Evolutionary conservation across 2,888 invertebrate genomes (phyloP).

Genomic region (Agrilus mali): DNA sequence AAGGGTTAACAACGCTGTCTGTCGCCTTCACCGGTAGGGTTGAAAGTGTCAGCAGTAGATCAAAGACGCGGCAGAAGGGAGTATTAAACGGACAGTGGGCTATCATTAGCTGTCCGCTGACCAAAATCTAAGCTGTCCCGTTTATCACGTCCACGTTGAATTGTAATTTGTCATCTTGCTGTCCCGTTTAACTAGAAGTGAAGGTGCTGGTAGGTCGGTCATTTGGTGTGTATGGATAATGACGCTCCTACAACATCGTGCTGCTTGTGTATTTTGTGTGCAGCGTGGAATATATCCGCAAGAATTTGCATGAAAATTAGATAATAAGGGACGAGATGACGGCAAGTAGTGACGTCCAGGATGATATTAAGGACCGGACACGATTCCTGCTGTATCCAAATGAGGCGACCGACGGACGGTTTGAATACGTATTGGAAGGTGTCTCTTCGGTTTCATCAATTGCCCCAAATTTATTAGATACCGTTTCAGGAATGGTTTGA

Average conservation of each 20-base stretch:
- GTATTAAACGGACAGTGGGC: constrained; percentile 24
- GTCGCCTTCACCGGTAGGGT: no score
- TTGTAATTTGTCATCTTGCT: constrained; percentile 31
- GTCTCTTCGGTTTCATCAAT: no score
- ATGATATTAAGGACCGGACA: no score
- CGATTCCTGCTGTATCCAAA: no score
- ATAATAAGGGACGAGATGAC: no score
- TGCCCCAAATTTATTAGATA: constrained; percentile 5
- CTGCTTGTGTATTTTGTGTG: no score
- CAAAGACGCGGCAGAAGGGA: no score
- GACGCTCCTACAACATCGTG: neutral
- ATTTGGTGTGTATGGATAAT: neutral
- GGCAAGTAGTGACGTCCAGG: no score
- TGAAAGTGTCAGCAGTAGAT: no score
- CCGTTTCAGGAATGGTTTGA: constrained; percentile 8
- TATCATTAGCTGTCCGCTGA: constrained; percentile 33
- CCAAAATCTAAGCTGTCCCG: constrained; percentile 29
- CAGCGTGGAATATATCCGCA: neutral
- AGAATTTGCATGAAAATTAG: neutral
- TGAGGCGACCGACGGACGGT: no score
- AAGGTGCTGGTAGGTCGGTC: constrained; percentile 4
- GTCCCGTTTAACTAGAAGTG: neutral
- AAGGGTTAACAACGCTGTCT: no score
- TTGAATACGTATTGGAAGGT: no score
- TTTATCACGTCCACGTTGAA: constrained; percentile 34